Evolutionary conservation across 2,888 invertebrate species (phyloP).

Genomic region (Erebia aethiops): DNA sequence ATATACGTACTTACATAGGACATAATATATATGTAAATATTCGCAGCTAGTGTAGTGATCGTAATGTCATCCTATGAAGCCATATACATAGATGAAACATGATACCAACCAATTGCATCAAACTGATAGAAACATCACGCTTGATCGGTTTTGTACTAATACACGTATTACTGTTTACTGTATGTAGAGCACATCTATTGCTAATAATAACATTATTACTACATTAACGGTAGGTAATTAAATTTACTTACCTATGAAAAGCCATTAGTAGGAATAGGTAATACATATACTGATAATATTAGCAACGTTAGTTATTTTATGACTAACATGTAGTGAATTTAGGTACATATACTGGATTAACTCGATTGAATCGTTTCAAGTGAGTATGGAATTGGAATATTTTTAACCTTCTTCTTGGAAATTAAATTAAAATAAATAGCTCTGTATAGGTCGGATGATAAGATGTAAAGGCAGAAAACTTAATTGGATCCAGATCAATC

Average conservation of each 20-base stretch:
- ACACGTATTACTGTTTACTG: neutral
- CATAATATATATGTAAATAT: no score
- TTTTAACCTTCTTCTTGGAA: no score
- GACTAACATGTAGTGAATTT: neutral
- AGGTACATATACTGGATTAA: neutral
- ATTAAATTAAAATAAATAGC: no score
- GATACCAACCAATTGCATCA: constrained; percentile 7
- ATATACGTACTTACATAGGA: no score
- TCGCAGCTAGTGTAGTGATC: neutral
- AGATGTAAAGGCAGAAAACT: no score
- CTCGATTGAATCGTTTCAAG: neutral
- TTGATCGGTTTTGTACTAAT: neutral
- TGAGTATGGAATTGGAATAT: neutral
- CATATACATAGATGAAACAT: constrained; percentile 1
- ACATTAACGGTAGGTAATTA: constrained; percentile 7
- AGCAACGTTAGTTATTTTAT: neutral
- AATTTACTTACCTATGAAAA: constrained; percentile 10
- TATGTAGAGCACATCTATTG: constrained; percentile 2
- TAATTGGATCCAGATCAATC: no score
- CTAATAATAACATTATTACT: constrained; percentile 15
- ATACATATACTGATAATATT: neutral
- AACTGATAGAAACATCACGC: constrained; percentile 7
- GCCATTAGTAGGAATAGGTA: neutral
- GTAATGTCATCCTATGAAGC: neutral
- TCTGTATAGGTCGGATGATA: no score